A percentile compares a stretch with the other conserved stretches of the same genome.
Conservation (phyloP, 2,888 invertebrate genomes). For the Lymantria monacha region DNA sequence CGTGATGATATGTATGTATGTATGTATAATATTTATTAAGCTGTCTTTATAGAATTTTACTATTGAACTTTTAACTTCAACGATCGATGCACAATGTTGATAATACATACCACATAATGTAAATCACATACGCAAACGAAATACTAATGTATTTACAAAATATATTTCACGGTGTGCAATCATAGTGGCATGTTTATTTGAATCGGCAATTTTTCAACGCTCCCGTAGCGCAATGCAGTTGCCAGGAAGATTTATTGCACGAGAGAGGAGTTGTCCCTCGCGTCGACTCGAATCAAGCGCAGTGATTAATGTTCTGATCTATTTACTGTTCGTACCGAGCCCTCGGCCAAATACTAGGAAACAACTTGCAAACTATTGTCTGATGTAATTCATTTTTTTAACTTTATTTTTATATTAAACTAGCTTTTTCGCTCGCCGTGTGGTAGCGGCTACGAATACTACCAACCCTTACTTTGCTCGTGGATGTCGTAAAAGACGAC, state of each 20-base stretch:
- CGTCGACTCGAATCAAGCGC: constrained; percentile 57
- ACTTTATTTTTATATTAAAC: constrained; percentile 1
- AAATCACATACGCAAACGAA: background rate
- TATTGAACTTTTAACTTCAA: no score
- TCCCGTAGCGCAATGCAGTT: constrained; percentile 66
- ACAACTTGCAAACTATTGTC: constrained; percentile 14
- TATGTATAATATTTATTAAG: no score
- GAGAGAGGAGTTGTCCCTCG: constrained; percentile 49
- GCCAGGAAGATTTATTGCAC: constrained; percentile 65
- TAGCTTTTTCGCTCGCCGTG: no score
- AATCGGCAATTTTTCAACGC: constrained; percentile 71
- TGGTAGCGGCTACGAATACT: no score
- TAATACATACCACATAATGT: no score
- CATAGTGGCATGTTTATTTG: constrained; percentile 63
- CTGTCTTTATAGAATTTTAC: no score
- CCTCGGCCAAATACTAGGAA: constrained; percentile 31
- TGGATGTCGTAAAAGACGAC: no score
- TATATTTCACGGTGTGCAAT: constrained; percentile 44
- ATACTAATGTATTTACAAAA: constrained; percentile 13
- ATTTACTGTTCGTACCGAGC: constrained; percentile 43
- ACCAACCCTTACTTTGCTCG: no score
- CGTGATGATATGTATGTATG: no score
- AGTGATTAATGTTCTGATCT: constrained; percentile 68
- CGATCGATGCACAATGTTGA: no score
- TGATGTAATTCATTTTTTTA: constrained; percentile 11